These are phyloP conservation scores for Pseudorasbora parva DNA, from an alignment of 2,113 vertebrate species.

Conservation along the genomic window DNA sequence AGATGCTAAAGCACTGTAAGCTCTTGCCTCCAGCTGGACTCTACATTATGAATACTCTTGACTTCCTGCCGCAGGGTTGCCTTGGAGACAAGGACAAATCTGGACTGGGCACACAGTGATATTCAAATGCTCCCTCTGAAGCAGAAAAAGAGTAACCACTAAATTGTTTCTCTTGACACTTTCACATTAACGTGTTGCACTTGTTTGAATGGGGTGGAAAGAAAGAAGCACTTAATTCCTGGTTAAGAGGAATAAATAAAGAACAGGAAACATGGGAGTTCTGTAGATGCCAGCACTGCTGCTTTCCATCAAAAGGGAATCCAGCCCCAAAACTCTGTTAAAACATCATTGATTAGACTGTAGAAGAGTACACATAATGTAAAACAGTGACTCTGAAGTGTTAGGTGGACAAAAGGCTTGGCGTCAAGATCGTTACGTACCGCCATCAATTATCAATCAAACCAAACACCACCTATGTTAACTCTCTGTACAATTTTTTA, in stretches of 20 bases:
- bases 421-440: background rate
- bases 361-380: background rate
- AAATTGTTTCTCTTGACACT: conserved; percentile 28
- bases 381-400: background rate
- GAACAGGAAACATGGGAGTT: background rate
- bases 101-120: background rate
- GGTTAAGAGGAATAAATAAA: conserved; percentile 11
- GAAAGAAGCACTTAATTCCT: conserved; percentile 11
- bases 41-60: conserved; percentile 39
- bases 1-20: conserved; percentile 18
- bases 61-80: conserved; percentile 56
- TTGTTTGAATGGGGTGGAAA: conserved; percentile 3
- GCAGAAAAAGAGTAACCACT: conserved; percentile 13
- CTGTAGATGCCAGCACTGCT: background rate
- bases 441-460: background rate
- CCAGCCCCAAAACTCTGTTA: background rate
- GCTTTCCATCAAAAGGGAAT: background rate
- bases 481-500: no score
- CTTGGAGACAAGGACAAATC: conserved; percentile 54
- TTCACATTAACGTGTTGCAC: background rate
- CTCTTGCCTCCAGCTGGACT: conserved; percentile 45
- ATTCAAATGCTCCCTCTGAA: conserved; percentile 49
- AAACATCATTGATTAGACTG: background rate
- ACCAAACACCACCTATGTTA: background rate
- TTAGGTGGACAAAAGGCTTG: background rate